Evolutionary conservation across 2,888 invertebrate species (phyloP), one percentile per base, ranked within the genome.

Genomic region (Pasiphila rectangulata): DNA sequence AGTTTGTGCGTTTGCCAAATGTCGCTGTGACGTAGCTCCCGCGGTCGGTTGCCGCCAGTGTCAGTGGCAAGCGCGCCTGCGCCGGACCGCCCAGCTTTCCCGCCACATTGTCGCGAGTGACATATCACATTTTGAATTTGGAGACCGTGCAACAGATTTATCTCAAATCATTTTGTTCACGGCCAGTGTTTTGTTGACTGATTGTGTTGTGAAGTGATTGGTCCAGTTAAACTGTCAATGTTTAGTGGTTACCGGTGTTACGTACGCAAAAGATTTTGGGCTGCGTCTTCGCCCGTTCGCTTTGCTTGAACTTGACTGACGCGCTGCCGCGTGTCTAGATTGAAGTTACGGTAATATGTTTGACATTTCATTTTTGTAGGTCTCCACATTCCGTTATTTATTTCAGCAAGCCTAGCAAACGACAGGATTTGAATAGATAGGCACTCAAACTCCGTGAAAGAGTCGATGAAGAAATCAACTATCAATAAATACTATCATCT

Each of bases 41-140:
- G 61, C 56, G 69, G 75, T 69, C 73, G 69, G 67, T 53, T 52
- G 57, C 57, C 61, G 71, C 68, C 81, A 79, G 81, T 79, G 71
- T 74, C 75, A 80, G 75, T 75, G 71, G 71, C 65, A 78, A 67
- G 61, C 64, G 82, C 83, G 84, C 75, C 73, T 75, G 78, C 82
- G 83, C 71, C 72, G 74, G 69, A 68, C 73, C 75, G 75, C 74
- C 79, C 75, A 67, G 58, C 59, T 69, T 75, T 75, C 69, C 78
- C 77, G 76, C 78, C 75, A 61, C 66, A 67, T 60, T 63, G 57
- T 69, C 79, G 79, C 76, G 75, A 75, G 77, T 81, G 78, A 76
- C 77, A 79, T 68, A 72, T 66, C 48, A 60, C 48, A 47, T 55
- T 50, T 68, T 69, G 52, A 72, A 72, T 65, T 65, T 69, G 62